Percentiles rank a stretch among this genome's conserved stretches.
These are phyloP conservation scores for Chloroceryle aenea DNA, from an alignment of 2,113 vertebrate species.

Conservation along the genomic window DNA sequence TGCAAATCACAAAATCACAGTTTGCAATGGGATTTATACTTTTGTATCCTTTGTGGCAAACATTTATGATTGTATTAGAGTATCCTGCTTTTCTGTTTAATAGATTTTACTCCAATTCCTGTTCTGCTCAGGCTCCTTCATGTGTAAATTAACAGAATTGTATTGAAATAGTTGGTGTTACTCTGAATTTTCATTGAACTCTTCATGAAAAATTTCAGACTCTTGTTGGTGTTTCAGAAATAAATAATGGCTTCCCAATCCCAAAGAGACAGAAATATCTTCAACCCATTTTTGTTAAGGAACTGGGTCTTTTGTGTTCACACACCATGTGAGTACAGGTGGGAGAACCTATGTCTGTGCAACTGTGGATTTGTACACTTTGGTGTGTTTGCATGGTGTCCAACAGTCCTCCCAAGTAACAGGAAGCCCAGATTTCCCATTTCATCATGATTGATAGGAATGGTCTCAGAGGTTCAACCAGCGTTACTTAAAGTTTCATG, in stretches of 20 bases:
- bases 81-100: neutral
- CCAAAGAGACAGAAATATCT: neutral
- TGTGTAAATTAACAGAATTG: neutral
- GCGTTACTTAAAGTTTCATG: neutral
- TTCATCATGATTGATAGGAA: neutral
- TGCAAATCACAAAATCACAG: neutral
- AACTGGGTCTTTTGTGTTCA: neutral
- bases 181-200: neutral
- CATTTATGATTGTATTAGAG: neutral
- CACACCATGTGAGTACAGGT: accelerated
- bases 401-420: neutral
- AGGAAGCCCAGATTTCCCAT: neutral
- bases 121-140: neutral
- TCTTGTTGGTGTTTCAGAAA: neutral
- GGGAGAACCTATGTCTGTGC: neutral
- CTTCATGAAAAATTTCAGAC: neutral
- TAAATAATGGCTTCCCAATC: neutral
- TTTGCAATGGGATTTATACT: neutral
- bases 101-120: neutral
- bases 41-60: neutral
- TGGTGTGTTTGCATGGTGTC: neutral
- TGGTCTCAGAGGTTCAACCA: neutral
- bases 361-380: neutral
- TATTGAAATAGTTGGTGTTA: neutral
- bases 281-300: neutral